Conservation (phyloP, 2,888 invertebrate species). For the Nemotelus nigrinus region DNA sequence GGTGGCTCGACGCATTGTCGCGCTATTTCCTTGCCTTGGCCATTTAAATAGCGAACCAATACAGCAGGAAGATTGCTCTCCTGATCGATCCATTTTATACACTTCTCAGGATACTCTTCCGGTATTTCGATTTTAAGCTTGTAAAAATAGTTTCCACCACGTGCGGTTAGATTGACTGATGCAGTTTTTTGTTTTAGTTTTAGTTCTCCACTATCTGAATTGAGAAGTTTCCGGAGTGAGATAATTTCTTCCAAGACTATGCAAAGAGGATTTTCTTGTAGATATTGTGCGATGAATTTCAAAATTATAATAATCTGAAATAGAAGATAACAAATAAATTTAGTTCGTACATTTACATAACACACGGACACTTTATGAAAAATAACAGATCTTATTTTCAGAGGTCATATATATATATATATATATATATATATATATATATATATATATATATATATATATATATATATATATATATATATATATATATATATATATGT, state of each 20-base stretch:
- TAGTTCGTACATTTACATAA: neutral
- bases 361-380: no score
- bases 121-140: constrained; percentile 71
- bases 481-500: no score
- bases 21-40: constrained; percentile 75
- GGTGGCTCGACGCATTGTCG: constrained; percentile 77
- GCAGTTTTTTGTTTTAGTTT: constrained; percentile 76
- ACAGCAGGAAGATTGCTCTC: constrained; percentile 74
- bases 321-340: neutral
- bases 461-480: no score
- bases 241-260: constrained; percentile 78
- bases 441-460: no score
- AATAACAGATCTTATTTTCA: no score
- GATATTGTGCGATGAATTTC: constrained; percentile 72
- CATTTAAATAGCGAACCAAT: constrained; percentile 70
- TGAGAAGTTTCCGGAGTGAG: constrained; percentile 68
- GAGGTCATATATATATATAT: no score
- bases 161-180: constrained; percentile 68
- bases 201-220: constrained; percentile 67
- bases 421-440: no score
- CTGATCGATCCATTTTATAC: constrained; percentile 66
- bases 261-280: constrained; percentile 76
- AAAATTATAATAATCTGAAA: constrained; percentile 68
- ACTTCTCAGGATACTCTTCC: constrained; percentile 71
- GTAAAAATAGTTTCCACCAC: constrained; percentile 71